Base-by-base conservation (phyloP, 2,888 invertebrate genomes). In the Petrolisthes cinctipes region DNA sequence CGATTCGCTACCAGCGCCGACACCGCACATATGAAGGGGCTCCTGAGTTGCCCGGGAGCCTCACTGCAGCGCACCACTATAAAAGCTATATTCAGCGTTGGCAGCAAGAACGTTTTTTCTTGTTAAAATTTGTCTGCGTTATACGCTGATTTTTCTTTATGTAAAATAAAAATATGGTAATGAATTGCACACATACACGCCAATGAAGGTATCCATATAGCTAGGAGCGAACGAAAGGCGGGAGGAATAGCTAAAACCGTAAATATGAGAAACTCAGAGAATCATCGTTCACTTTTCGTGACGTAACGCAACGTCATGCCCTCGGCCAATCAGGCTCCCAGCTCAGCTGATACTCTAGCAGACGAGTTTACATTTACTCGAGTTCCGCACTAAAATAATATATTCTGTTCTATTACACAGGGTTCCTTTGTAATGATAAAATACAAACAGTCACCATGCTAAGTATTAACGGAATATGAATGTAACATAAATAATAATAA, bases 1-100 rank as follows among this genome's bases (percentile, higher is more conserved):
- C 87, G 87, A 88, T 88, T 88, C 80, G 54, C 87, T 84, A 84
- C 80, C 87, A 81, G 86, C 86, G 75, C 85, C 73, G 80, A 71
- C 81, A 87, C 84, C 80, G 84, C 87, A 84, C 84, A 81, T 83
- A 81, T 76, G 80, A 82, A 53, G 87, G 83, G 86, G 86, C 86
- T 86, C 86, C 51, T 75, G 83, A 79, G 86, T 53, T 51, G 56
- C 51, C 20, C 53, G 20, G 68, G 66, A 75, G 20, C 14, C 37
- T 23, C 86, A 75, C 82, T 75, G 82, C 82, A 56, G 76, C 61
- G 75, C 75, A 56, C 81, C 51, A 14, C 9, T 82, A 81, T 71
- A 86, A 82, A 54, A 76, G 75, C 82, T 86, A 86, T 86, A 86
- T 82, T 76, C 57, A 61, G 73, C 20, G 86, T 86, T 73, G 20